phyloP scores from a whole-genome alignment of 2,888 invertebrate species.

The Orthosia gracilis region DNA sequence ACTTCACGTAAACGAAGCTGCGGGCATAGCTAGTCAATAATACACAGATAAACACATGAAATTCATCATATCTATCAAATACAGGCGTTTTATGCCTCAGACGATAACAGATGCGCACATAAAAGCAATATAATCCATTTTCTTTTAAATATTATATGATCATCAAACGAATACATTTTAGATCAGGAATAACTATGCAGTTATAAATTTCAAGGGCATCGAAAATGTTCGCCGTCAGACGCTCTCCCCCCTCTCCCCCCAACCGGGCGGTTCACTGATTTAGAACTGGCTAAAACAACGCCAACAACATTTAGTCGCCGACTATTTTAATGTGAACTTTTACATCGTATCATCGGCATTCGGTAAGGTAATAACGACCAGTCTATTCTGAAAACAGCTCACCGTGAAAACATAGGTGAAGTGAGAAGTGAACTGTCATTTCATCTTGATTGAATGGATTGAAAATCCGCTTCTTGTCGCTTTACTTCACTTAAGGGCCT shows the following conservation, averaged over 20 bases:
- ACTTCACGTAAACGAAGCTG: not conserved
- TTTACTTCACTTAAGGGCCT: too few relatives aligned
- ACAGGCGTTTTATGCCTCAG: conserved; percentile 9
- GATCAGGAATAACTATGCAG: conserved; percentile 62
- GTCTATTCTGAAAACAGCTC: too few relatives aligned
- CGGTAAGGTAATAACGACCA: conserved; percentile 34
- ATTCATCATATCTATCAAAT: conserved; percentile 14
- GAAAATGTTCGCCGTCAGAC: conserved; percentile 56
- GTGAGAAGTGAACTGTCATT: too few relatives aligned
- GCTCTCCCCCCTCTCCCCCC: conserved; percentile 64
- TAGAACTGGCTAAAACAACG: conserved; percentile 75
- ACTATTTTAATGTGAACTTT: conserved; percentile 63
- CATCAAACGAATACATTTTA: conserved; percentile 37
- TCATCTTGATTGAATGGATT: too few relatives aligned
- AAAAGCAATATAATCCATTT: conserved; percentile 36
- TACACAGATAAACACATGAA: conserved; percentile 14
- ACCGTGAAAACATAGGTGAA: too few relatives aligned
- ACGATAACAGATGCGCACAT: conserved; percentile 44
- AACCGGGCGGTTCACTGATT: conserved; percentile 68
- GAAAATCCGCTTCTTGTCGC: too few relatives aligned
- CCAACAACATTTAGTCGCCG: conserved; percentile 65
- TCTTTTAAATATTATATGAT: conserved; percentile 36
- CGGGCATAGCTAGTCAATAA: not conserved
- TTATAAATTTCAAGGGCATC: conserved; percentile 67
- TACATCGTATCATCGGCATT: conserved; percentile 65